A percentile compares a stretch with the other conserved stretches of the same genome.
phyloP scores from a whole-genome alignment of 2,888 invertebrate species.

The Hirtodrosophila confusa region DNA sequence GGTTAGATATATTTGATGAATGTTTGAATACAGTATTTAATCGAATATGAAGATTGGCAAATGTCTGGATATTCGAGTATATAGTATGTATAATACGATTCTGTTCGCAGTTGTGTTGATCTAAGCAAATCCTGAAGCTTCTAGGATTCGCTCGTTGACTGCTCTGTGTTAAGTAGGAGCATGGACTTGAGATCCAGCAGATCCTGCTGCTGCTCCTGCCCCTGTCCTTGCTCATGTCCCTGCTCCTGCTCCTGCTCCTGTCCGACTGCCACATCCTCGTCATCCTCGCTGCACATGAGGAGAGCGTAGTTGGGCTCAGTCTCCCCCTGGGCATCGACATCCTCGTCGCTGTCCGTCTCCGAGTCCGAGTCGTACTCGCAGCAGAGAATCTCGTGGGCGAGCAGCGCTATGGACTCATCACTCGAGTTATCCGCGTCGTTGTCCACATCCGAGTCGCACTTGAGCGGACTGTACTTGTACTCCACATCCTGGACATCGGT shows the following conservation, averaged over 20 bases:
- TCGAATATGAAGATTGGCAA: too few relatives aligned
- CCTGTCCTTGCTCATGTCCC: background rate
- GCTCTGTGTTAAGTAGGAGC: background rate
- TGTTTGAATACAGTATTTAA: too few relatives aligned
- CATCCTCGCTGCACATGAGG: conserved; percentile 10
- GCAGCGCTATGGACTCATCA: conserved; percentile 55
- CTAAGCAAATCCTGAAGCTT: background rate
- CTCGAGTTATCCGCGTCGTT: conserved; percentile 13
- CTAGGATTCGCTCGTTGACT: background rate
- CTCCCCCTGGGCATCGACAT: background rate
- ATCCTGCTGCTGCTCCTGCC: background rate
- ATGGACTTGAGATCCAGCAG: background rate
- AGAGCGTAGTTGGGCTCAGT: too few relatives aligned
- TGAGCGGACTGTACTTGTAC: conserved; percentile 37
- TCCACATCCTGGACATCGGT: conserved; percentile 1
- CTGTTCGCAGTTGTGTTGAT: too few relatives aligned
- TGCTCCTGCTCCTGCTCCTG: background rate
- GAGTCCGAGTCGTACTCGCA: conserved; percentile 49
- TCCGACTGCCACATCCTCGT: conserved; percentile 6
- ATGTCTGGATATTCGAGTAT: too few relatives aligned
- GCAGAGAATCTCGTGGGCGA: conserved; percentile 64
- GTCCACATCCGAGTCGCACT: conserved; percentile 40
- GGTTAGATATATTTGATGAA: too few relatives aligned
- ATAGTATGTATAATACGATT: too few relatives aligned
- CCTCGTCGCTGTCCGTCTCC: conserved; percentile 22